Evolutionary conservation across 1,140 invertebrate species (phyloP).

Genomic region (Trialeurodes vaporariorum): DNA sequence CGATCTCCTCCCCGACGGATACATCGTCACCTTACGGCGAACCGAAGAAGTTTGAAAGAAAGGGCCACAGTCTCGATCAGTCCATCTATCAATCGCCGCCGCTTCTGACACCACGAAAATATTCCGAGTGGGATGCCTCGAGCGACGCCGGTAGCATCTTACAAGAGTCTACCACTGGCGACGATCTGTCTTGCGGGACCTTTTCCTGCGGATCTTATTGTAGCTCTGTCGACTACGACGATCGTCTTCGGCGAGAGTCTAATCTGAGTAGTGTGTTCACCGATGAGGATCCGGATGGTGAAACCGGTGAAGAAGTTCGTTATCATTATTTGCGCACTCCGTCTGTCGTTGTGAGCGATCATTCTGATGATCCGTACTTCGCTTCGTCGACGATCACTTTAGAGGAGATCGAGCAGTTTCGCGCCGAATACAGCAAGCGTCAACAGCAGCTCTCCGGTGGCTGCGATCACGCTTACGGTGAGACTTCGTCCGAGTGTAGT

Average conservation of each 20-base stretch:
- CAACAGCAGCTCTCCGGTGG: neutral
- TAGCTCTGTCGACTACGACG: neutral
- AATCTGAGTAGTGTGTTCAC: slow-evolving; percentile 8
- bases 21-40: too few relatives aligned
- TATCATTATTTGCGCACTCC: slow-evolving; percentile 57
- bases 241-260: slow-evolving; percentile 9
- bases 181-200: neutral
- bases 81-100: slow-evolving; percentile 5
- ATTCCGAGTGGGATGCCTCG: too few relatives aligned
- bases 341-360: slow-evolving; percentile 71
- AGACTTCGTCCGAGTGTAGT: slow-evolving; percentile 43
- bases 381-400: slow-evolving; percentile 37
- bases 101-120: neutral
- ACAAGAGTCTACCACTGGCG: too few relatives aligned
- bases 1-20: neutral
- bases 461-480: slow-evolving; percentile 23
- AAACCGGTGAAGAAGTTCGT: slow-evolving; percentile 9
- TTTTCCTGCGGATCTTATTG: too few relatives aligned
- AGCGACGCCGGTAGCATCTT: neutral
- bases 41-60: too few relatives aligned
- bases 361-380: slow-evolving; percentile 51
- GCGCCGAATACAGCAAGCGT: slow-evolving; percentile 26
- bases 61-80: slow-evolving; percentile 18
- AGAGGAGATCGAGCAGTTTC: slow-evolving; percentile 51
- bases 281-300: slow-evolving; percentile 15